phyloP scores from a whole-genome alignment of 2,888 invertebrate genomes.

The Cryptus viduatorius region DNA sequence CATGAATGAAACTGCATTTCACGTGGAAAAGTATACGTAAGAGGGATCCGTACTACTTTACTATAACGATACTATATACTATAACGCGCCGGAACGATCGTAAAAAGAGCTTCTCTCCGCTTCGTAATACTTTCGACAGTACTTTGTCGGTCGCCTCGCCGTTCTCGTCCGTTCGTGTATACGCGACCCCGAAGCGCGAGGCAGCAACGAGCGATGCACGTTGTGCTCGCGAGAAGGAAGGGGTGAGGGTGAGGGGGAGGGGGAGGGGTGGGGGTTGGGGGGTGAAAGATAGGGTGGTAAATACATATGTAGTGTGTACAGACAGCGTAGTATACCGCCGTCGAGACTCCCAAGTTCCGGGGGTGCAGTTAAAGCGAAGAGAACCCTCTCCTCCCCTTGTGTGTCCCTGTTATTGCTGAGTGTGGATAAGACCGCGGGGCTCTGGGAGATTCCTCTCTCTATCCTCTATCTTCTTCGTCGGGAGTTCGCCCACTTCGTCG shows the following conservation, averaged over 20 bases:
- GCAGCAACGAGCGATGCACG: constrained; percentile 40
- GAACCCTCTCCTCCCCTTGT: background rate
- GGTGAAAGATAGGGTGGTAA: constrained; percentile 3
- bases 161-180: constrained; percentile 7
- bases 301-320: constrained; percentile 32
- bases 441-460: background rate
- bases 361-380: background rate
- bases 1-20: constrained; percentile 42
- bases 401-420: background rate
- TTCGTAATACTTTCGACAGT: constrained; percentile 38
- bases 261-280: too few species aligned
- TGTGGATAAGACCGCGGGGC: background rate
- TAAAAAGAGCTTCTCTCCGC: constrained; percentile 12
- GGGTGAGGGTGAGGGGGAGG: background rate
- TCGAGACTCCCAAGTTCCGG: background rate
- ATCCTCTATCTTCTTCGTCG: constrained; percentile 34
- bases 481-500: constrained; percentile 61
- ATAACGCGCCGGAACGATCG: constrained; percentile 8
- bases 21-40: constrained; percentile 30
- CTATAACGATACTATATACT: constrained; percentile 25
- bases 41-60: constrained; percentile 5
- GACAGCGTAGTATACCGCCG: constrained; percentile 1
- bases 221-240: background rate
- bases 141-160: constrained; percentile 38
- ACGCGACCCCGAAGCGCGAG: constrained; percentile 28